Percentiles rank a stretch among this genome's conserved stretches.
Conservation (phyloP, 1,140 invertebrate genomes). For the Macrobrachium rosenbergii region DNA sequence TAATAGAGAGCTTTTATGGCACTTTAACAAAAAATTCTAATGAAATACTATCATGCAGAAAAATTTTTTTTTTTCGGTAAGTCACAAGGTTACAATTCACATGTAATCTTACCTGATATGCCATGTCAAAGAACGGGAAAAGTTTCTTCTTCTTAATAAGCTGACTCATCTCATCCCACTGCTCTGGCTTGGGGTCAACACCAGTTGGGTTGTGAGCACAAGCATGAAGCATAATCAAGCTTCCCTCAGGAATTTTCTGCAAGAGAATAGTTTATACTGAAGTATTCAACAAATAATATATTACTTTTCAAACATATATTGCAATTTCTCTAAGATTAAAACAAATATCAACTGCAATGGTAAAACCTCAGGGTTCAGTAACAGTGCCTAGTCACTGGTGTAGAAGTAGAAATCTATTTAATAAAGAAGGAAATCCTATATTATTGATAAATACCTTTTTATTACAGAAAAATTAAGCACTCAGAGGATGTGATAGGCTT, state of each 20-base stretch:
- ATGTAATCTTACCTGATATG: slow-evolving; percentile 81
- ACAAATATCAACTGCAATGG: too few relatives aligned
- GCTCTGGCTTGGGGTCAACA: slow-evolving; percentile 91
- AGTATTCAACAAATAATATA: background rate
- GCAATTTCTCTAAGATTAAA: too few relatives aligned
- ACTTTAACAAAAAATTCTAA: background rate
- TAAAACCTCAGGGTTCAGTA: too few relatives aligned
- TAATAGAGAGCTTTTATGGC: too few relatives aligned
- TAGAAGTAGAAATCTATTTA: too few relatives aligned
- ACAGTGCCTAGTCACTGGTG: too few relatives aligned
- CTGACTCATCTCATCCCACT: slow-evolving; percentile 89
- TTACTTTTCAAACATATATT: background rate
- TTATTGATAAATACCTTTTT: too few relatives aligned
- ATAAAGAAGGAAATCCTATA: too few relatives aligned
- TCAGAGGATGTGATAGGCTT: too few relatives aligned
- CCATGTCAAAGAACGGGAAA: slow-evolving; percentile 99
- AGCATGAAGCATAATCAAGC: slow-evolving; percentile 94
- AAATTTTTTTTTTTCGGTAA: background rate
- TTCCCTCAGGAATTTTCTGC: slow-evolving; percentile 93
- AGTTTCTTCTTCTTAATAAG: slow-evolving; percentile 86
- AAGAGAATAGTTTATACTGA: background rate
- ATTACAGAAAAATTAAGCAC: too few relatives aligned
- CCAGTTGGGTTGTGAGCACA: slow-evolving; percentile 99
- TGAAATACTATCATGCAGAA: background rate
- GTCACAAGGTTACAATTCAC: background rate